Base-by-base conservation (phyloP, 2,888 invertebrate species). In the Idaea dimidiata region DNA sequence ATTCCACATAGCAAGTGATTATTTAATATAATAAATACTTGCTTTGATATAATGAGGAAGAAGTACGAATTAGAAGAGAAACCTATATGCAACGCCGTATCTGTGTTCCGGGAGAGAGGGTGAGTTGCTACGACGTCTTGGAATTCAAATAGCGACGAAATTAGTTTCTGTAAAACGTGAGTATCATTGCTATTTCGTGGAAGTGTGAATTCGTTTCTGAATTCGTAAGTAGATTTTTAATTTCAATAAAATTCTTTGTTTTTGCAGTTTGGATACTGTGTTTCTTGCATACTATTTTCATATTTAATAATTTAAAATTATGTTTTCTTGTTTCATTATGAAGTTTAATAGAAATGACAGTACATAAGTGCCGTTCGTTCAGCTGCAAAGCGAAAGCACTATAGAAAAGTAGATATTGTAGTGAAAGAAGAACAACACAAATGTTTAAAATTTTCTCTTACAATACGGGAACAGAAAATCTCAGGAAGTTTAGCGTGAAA, bases 21-120 rank as follows among this genome's bases (percentile, higher is more conserved):
- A 54, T n/a, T n/a, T n/a, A n/a, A n/a, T n/a, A n/a, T n/a, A n/a
- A n/a, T n/a, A n/a, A n/a, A n/a, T n/a, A n/a, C n/a, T n/a, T n/a
- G n/a, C n/a, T n/a, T n/a, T n/a, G n/a, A n/a, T n/a, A 75, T 69
- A 53, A 84, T 84, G 79, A 78, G 69, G 70, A 76, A 76, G 65
- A 79, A 79, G 77, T 78, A 74, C 66, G 79, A 75, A 62, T 75
- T 72, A 3, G 79, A 81, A 66, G 90, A 91, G 71, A 85, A 69
- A 73, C 78, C 88, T 59, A 80, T 91, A 69, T 90, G 80, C 77
- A 91, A 91, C 70, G 91, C 76, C 24, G 89, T 91, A 17, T 73
- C 83, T 14, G 85, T 88, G 24, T 91, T 89, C 66, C 79, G 91
- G 58, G 86, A 87, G 67, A 80, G 91, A 65, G 91, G 91, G 91